phyloP scores from a whole-genome alignment of 2,797 vertebrate genomes.

The Cephalopachus bancanus region DNA sequence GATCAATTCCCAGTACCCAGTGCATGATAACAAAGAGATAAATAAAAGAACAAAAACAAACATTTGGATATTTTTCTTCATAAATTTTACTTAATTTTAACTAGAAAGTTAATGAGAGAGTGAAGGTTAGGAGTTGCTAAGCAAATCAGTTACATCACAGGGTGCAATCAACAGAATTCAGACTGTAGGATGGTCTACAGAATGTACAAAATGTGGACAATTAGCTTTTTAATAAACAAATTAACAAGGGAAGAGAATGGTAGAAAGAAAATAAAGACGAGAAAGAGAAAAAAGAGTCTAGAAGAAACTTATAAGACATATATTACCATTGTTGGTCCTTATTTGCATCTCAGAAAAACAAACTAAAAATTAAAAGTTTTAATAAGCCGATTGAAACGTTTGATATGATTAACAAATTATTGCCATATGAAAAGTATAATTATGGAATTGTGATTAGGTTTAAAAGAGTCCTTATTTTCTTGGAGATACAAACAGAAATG shows the following conservation, averaged over 20 bases:
- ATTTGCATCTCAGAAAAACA: background rate
- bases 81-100: conserved; percentile 32
- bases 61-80: background rate
- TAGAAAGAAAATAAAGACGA: background rate
- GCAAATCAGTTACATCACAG: background rate
- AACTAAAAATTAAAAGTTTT: conserved; percentile 6
- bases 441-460: background rate
- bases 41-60: background rate
- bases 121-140: background rate
- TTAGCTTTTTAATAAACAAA: background rate
- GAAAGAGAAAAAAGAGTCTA: background rate
- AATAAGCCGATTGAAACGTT: background rate
- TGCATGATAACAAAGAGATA: background rate
- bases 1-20: background rate
- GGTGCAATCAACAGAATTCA: background rate
- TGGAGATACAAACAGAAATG: background rate
- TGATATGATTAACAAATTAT: background rate
- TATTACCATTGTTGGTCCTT: background rate
- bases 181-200: background rate
- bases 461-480: background rate
- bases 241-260: background rate
- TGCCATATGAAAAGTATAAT: conserved; percentile 11
- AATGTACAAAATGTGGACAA: background rate
- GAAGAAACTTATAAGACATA: background rate
- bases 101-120: background rate